A percentile compares a stretch with the other conserved stretches of the same genome.
Evolutionary conservation across 2,797 vertebrate species (phyloP).

Genomic region (Lagocephalus sceleratus): DNA sequence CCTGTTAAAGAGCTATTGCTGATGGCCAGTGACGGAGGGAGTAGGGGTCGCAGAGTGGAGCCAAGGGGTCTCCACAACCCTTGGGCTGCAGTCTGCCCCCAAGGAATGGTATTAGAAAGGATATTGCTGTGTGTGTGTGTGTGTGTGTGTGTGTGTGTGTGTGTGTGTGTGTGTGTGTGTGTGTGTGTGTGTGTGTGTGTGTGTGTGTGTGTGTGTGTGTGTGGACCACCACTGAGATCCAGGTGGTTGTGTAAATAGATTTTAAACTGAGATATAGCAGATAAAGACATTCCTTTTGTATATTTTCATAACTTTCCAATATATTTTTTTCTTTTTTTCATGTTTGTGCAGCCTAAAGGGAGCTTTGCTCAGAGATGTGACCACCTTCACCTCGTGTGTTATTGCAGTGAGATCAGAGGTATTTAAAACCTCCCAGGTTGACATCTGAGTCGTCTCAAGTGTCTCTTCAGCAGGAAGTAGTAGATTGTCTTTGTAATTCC

Average conservation of each 20-base stretch:
- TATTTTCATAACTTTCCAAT: slow-evolving; percentile 15
- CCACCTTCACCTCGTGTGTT: slow-evolving; percentile 25
- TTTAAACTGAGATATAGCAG: slow-evolving; percentile 16
- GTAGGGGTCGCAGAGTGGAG: slow-evolving; percentile 27
- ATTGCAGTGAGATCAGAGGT: slow-evolving; percentile 30
- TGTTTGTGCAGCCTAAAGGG: background rate
- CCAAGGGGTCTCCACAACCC: slow-evolving; percentile 46
- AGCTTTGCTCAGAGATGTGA: slow-evolving; percentile 13
- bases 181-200: slow-evolving; percentile 8
- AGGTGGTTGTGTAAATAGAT: slow-evolving; percentile 41
- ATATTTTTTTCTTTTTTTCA: background rate
- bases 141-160: slow-evolving; percentile 8
- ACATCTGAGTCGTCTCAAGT: slow-evolving; percentile 40
- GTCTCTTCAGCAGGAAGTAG: slow-evolving; percentile 50
- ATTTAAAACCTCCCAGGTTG: slow-evolving; percentile 58
- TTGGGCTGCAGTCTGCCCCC: slow-evolving; percentile 41
- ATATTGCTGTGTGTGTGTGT: slow-evolving; percentile 10
- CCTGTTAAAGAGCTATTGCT: slow-evolving; percentile 59
- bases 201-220: slow-evolving; percentile 5
- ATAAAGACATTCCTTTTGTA: slow-evolving; percentile 12
- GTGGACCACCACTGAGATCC: slow-evolving; percentile 55
- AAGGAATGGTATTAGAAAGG: slow-evolving; percentile 48
- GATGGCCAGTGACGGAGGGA: slow-evolving; percentile 20
- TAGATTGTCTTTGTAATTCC: slow-evolving; percentile 40
- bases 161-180: slow-evolving; percentile 8